Evolutionary conservation across 2,888 invertebrate species (phyloP).

Genomic region (Cetonia aurata): DNA sequence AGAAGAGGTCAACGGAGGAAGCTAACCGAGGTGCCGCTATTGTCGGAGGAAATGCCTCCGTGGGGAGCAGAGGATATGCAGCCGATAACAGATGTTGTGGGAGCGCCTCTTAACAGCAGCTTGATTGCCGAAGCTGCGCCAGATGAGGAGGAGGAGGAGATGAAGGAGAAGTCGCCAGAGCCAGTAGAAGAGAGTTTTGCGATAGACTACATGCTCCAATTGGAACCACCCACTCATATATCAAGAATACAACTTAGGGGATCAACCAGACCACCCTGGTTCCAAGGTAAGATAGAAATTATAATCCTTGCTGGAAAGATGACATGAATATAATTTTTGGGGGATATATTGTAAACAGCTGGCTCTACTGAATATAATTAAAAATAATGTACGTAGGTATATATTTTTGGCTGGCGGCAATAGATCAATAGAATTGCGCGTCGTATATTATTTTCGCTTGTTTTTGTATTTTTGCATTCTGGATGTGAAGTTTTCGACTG

Average conservation of each 20-base stretch:
- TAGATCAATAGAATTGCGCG: too few species aligned
- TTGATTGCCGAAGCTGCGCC: constrained; percentile 47
- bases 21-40: constrained; percentile 39
- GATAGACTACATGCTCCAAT: constrained; percentile 61
- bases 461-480: too few species aligned
- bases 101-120: constrained; percentile 42
- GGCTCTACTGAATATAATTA: too few species aligned
- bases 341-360: too few species aligned
- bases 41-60: constrained; percentile 57
- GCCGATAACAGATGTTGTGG: constrained; percentile 43
- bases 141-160: constrained; percentile 33
- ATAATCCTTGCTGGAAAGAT: too few species aligned
- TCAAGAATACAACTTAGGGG: constrained; percentile 63
- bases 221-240: constrained; percentile 59
- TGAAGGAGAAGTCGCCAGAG: constrained; percentile 48
- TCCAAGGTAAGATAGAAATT: constrained; percentile 59
- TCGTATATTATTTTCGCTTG: too few species aligned
- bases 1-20: constrained; percentile 31
- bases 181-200: constrained; percentile 51
- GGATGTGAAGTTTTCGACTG: too few species aligned
- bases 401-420: too few species aligned
- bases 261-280: constrained; percentile 61
- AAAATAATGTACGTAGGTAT: too few species aligned
- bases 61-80: constrained; percentile 53
- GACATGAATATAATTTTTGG: too few species aligned